Base-by-base conservation (phyloP, 2,888 invertebrate genomes). In the Cerastis rubricosa region DNA sequence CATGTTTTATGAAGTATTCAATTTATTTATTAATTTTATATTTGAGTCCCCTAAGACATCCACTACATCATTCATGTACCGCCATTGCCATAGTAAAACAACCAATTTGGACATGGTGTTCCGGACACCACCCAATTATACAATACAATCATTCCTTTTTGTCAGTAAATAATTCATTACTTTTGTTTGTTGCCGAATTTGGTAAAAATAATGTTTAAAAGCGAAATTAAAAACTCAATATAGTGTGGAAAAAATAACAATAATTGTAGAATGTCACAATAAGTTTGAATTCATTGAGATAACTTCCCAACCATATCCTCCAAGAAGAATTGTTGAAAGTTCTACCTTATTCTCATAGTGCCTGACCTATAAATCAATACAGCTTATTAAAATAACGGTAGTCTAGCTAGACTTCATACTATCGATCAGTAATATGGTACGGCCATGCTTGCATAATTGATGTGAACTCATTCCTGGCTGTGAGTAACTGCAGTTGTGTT, bases 391-490 rank as follows among this genome's bases (percentile, higher is more conserved):
- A 75, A 75, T 49, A 12, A 45, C 29, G 11, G 40, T 19, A 54
- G 76, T 43, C 35, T n/a, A 7, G 9, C 43, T 43, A 47, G 22
- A 19, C 45, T 25, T 35, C 25, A 6, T 25, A 43, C 47, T n/a
- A 76, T 76, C 25, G 47, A 66, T 77, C 25, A 11, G 47, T n/a
- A 45, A 17, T 43, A 29, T 12, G 9, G 22, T 59, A 29, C 14
- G 25, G 47, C 22, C 19, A 59, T 5, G 12, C 43, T 43, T 76
- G 43, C 69, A 78, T 76, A 59, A 76, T 78, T 78, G 57, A 68
- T 17, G n/a, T 57, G 74, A 45, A 43, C 47, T 12, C 11, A 29
- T 78, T n/a, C 29, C 40, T 29, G 12, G 9, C 9, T 25, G 17
- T 43, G 0, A 40, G 17, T 22, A 25, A 8, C 17, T 77, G 22